phyloP scores from a whole-genome alignment of 2,888 invertebrate genomes.

The Acronicta leporina region DNA sequence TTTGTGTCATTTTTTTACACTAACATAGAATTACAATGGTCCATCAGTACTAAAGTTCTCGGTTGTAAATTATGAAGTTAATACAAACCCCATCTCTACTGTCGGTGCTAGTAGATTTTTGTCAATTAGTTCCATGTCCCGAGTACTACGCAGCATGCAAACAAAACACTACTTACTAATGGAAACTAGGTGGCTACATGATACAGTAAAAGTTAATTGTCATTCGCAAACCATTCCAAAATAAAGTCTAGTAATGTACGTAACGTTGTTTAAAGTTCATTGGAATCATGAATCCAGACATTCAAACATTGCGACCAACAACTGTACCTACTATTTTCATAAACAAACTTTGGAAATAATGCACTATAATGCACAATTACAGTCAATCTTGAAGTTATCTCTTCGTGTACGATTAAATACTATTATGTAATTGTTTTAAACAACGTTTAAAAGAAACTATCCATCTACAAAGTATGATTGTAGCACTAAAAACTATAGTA shows the following conservation, averaged over 20 bases:
- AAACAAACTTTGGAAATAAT: too few relatives aligned
- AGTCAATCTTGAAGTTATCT: too few relatives aligned
- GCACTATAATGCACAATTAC: too few relatives aligned
- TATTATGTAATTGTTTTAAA: constrained; percentile 18
- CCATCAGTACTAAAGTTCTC: background rate
- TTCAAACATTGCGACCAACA: background rate
- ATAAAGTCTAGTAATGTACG: background rate
- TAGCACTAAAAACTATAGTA: constrained; percentile 13
- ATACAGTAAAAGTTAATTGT: constrained; percentile 7
- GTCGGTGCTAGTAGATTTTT: constrained; percentile 77
- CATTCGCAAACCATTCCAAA: constrained; percentile 2
- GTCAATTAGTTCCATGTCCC: constrained; percentile 76
- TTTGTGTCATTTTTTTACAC: background rate
- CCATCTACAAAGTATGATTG: constrained; percentile 4
- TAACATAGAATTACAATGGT: constrained; percentile 20
- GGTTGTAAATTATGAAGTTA: constrained; percentile 5
- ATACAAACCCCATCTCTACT: constrained; percentile 86
- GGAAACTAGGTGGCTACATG: constrained; percentile 47
- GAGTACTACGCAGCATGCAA: constrained; percentile 86
- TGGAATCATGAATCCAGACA: background rate
- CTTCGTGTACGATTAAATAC: too few relatives aligned
- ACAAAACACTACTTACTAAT: constrained; percentile 81
- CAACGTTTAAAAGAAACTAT: constrained; percentile 26
- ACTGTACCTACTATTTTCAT: background rate
- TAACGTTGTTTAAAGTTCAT: constrained; percentile 28